Conservation (phyloP, 2,797 vertebrate species). For the Rhadinocentrus ornatus region DNA sequence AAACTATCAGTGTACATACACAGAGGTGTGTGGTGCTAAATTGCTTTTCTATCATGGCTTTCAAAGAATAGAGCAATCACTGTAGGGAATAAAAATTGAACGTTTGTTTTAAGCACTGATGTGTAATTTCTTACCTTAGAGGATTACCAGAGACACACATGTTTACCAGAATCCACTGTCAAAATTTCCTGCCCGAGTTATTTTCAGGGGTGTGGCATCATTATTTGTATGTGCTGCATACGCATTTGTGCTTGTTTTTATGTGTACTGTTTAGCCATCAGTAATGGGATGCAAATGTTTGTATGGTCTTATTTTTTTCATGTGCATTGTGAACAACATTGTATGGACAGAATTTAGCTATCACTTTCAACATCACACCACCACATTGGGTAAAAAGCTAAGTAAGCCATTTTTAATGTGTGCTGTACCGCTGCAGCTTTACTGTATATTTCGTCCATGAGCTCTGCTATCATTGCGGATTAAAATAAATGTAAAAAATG, state of each 20-base stretch:
- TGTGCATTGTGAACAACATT: not conserved
- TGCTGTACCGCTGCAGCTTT: too few species aligned
- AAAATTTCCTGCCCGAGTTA: constrained; percentile 39
- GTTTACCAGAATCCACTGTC: constrained; percentile 19
- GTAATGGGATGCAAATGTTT: constrained; percentile 16
- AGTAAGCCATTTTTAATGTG: too few species aligned
- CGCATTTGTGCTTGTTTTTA: not conserved
- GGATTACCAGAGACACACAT: constrained; percentile 9
- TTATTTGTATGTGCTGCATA: constrained; percentile 1
- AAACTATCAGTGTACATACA: constrained; percentile 74
- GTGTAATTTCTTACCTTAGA: constrained; percentile 57
- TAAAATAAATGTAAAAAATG: not conserved
- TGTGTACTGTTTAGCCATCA: constrained; percentile 8
- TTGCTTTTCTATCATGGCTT: constrained; percentile 83
- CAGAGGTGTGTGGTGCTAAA: constrained; percentile 82
- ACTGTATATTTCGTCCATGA: too few species aligned
- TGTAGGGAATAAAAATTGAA: constrained; percentile 81
- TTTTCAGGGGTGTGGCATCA: constrained; percentile 14
- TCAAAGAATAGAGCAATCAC: constrained; percentile 77
- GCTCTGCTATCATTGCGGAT: too few species aligned
- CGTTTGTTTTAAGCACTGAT: constrained; percentile 70
- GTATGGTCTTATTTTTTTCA: not conserved
- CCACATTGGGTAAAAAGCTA: too few species aligned
- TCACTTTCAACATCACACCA: not conserved
- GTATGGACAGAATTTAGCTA: not conserved